These are phyloP conservation scores for Sandelia bainsii DNA, from an alignment of 2,797 vertebrate species.

Conservation along the genomic window DNA sequence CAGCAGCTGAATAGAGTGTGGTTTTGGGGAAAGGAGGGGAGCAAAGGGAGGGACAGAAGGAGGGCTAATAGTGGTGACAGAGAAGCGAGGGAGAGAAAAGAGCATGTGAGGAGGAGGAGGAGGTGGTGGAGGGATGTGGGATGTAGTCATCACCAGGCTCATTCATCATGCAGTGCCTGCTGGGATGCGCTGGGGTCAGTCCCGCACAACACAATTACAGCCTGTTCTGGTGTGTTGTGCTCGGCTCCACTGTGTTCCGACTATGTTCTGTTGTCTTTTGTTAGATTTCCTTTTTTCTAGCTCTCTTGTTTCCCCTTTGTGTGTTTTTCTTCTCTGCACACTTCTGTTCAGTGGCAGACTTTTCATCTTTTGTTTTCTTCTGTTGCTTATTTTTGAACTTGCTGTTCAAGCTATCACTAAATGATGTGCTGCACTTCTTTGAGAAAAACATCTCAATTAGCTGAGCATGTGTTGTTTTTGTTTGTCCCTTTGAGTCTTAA, in stretches of 20 bases:
- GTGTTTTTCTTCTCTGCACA: constrained; percentile 36
- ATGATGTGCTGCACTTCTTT: constrained; percentile 45
- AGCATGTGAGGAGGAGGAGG: constrained; percentile 70
- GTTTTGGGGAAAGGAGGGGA: constrained; percentile 67
- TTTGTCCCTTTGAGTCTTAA: constrained; percentile 30
- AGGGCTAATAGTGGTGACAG: constrained; percentile 77
- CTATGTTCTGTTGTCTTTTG: constrained; percentile 77
- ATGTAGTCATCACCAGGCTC: constrained; percentile 80
- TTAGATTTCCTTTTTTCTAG: constrained; percentile 69
- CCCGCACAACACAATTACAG: constrained; percentile 84
- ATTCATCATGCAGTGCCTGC: constrained; percentile 86
- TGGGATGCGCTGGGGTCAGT: constrained; percentile 83
- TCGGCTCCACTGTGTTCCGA: constrained; percentile 72
- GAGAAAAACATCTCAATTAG: constrained; percentile 69
- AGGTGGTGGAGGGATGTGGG: constrained; percentile 58
- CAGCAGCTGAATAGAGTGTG: constrained; percentile 81
- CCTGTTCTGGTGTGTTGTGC: constrained; percentile 81
- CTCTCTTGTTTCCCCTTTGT: constrained; percentile 61
- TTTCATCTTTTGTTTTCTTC: constrained; percentile 16
- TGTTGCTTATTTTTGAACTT: constrained; percentile 50
- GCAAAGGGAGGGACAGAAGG: constrained; percentile 76
- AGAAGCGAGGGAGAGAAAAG: constrained; percentile 73
- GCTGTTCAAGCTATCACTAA: constrained; percentile 43
- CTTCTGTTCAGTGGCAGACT: constrained; percentile 44
- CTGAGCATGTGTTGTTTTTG: constrained; percentile 40